Base-by-base conservation (phyloP, 2,113 vertebrate genomes). In the Athene noctua region DNA sequence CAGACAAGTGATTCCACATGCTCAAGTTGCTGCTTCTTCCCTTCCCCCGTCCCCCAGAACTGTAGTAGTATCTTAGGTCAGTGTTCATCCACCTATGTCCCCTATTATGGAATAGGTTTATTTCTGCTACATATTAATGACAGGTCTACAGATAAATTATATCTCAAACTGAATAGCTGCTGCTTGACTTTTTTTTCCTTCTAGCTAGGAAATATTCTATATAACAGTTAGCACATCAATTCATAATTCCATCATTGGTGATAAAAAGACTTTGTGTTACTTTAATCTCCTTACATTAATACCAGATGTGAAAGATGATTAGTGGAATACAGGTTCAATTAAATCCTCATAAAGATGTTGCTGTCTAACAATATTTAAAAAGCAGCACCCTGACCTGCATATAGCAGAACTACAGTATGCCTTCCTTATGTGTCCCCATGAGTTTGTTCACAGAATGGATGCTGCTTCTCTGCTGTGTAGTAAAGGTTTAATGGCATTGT, bases 1-100 rank as follows among this genome's bases (percentile, higher is more conserved):
- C 74, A 92, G 74, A 19, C 61, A 59, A 97, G 87, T 92, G 78
- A 65, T 80, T 84, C 89, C 79, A 80, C 59, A 29, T 94, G 88
- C 92, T 89, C 46, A 78, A 89, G 47, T 77, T 88, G 77, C 51
- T 93, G 44, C 80, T 85, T 63, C 70, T 83, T 77, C 36, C 62
- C 22, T 81, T 83, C 15, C 9, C 15, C 42, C 6, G 1, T 65
- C 75, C 14, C 20, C 21, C 44, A 62, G 67, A 77, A 57, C 11
- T 80, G 34, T 42, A 46, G 36, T 55, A 32, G 25, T 71, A 26
- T 89, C 42, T 87, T 80, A 78, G 54, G 49, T 90, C 81, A 82
- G 30, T 59, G 57, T 86, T 91, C 70, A 80, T 67, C 40, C 59
- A 73, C 52, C 44, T 88, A 5, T 86, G 88, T 94, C 54, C 18